phyloP scores from a whole-genome alignment of 2,113 vertebrate genomes.

The Tachysurus vachellii region DNA sequence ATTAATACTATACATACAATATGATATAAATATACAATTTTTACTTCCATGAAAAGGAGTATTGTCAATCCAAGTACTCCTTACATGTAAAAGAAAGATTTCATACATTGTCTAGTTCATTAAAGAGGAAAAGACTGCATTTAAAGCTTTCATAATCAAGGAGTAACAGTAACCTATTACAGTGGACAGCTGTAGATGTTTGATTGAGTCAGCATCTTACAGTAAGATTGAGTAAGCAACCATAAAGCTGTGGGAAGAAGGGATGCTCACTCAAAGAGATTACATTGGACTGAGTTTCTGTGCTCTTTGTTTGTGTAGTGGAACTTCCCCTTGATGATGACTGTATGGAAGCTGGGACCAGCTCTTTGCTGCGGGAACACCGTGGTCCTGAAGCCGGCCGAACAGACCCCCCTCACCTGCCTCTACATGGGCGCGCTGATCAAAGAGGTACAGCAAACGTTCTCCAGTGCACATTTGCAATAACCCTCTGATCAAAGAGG shows the following conservation, averaged over 20 bases:
- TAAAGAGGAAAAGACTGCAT: conserved; percentile 14
- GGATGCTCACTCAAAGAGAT: conserved; percentile 8
- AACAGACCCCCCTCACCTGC: conserved; percentile 95
- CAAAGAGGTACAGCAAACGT: conserved; percentile 85
- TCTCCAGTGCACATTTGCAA: conserved; percentile 5
- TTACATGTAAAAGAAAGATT: neutral
- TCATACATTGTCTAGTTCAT: neutral
- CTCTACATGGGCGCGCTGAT: conserved; percentile 93
- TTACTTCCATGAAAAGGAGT: neutral
- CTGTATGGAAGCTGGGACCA: conserved; percentile 96
- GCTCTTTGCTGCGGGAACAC: conserved; percentile 96
- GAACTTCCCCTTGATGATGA: conserved; percentile 99
- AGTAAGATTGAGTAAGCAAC: conserved; percentile 19
- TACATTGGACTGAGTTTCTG: conserved; percentile 27
- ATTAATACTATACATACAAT: no score
- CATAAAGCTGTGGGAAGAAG: neutral
- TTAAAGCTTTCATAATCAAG: neutral
- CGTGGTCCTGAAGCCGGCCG: conserved; percentile 93
- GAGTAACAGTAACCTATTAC: neutral
- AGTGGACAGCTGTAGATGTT: neutral
- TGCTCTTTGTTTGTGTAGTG: conserved; percentile 76
- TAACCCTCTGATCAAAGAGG: conserved; percentile 13
- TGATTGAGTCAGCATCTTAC: neutral
- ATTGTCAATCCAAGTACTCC: neutral
- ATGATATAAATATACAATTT: no score